Base-by-base conservation (phyloP, 2,797 vertebrate species). In the Phyllotis vaccarum region DNA sequence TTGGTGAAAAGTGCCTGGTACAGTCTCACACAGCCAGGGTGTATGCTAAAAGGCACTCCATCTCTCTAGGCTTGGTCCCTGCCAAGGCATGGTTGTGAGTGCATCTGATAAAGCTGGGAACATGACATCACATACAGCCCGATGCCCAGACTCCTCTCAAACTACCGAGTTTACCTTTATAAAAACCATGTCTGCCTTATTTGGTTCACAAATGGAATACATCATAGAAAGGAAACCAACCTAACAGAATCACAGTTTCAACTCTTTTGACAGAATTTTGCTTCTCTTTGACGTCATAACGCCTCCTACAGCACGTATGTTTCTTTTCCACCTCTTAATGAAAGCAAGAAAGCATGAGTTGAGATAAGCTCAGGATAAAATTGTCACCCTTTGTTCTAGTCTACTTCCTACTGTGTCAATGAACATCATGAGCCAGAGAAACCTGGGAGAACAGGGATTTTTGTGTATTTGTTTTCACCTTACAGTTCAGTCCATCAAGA, bases 231-330 rank as follows among this genome's bases (percentile, higher is more conserved):
- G 80, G 74, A 87, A 96, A 76, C 60, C 40, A 75, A 68, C 1
- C 22, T 89, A 76, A 92, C 21, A 75, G 40, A 94, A 93, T 95
- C 70, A 52, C 81, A 94, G 90, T 31, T 86, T 97, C 70, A 75
- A 90, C 31, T 17, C 96, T 95, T 97, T 90, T 72, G 90, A 94
- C 93, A 97, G 96, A 89, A 94, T 96, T 86, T 76, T 88, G 58
- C 91, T 93, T 95, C 86, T 90, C 89, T 96, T 89, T 96, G 96
- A 94, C 92, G 96, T 96, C 80, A 96, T 90, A 98, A 94, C 74
- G 94, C 95, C 89, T 17, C 43, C 62, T 76, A 34, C 46, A 79
- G 95, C 78, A 95, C 90, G 89, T 90, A 96, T 86, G 74, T 95
- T 98, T 94, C 70, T 95, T 95, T 85, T 74, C 76, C 3, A 91